phyloP scores from a whole-genome alignment of 2,888 invertebrate genomes.

The Lordiphosa fenestrarum region DNA sequence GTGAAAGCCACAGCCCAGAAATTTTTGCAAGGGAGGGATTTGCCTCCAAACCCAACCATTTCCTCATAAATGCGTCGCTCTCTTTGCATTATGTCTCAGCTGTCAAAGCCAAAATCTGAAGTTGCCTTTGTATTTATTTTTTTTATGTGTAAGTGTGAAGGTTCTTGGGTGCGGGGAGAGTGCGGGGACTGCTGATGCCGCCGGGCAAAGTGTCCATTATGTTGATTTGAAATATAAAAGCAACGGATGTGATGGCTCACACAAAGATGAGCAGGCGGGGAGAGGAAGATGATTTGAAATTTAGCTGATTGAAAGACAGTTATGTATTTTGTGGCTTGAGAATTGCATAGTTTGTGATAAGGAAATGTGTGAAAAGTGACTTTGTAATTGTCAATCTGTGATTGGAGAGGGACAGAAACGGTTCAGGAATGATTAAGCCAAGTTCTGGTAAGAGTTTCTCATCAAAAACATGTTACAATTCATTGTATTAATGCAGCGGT shows the following conservation, averaged over 20 bases:
- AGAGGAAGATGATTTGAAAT: conserved; percentile 34
- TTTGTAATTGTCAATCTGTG: conserved; percentile 43
- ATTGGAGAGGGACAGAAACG: too few species aligned
- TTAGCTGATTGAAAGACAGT: conserved; percentile 71
- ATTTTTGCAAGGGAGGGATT: conserved; percentile 36
- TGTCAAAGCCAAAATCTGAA: conserved; percentile 64
- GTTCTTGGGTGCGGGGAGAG: neutral
- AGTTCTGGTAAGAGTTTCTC: too few species aligned
- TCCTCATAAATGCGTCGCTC: conserved; percentile 54
- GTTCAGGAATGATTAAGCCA: too few species aligned
- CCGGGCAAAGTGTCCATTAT: conserved; percentile 74
- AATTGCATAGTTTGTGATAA: conserved; percentile 12
- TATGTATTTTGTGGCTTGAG: conserved; percentile 23
- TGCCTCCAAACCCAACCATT: conserved; percentile 30
- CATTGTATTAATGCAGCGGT: too few species aligned
- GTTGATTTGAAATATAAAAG: conserved; percentile 74
- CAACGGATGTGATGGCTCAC: conserved; percentile 54
- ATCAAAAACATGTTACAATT: too few species aligned
- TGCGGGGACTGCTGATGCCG: conserved; percentile 32
- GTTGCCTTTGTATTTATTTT: conserved; percentile 62
- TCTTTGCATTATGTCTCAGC: conserved; percentile 69
- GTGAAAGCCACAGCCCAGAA: conserved; percentile 24
- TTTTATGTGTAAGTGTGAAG: conserved; percentile 25
- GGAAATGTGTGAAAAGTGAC: conserved; percentile 31
- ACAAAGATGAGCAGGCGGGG: conserved; percentile 18